Evolutionary conservation across 2,797 vertebrate species (phyloP), one percentile per base, ranked within the genome.

Genomic region (Paratrypauchen microcephalus): DNA sequence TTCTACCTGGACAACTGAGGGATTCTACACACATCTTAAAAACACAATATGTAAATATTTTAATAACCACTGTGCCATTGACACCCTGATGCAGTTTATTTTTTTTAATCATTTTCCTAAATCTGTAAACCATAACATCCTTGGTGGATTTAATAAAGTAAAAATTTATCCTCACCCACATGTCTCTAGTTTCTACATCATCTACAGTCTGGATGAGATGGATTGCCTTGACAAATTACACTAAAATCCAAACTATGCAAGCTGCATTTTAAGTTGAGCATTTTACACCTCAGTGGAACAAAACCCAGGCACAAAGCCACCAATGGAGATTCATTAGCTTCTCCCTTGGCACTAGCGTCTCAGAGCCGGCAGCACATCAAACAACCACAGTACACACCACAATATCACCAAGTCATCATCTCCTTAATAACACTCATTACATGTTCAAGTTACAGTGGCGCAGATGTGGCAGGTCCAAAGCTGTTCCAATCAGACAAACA

Each of bases 381-480:
- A 65, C 73, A 70, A 45, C 56, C 1, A 60, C 59, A 68, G 21
- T 54, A 19, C 30, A 62, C 57, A 54, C 41, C 18, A n/a, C 26
- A 13, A 50, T 45, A 54, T 77, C 30, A 75, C 66, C 72, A 77
- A 73, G 16, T 16, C 6, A 73, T 70, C 62, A 52, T 7, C n/a
- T 28, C 16, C 24, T 9, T 63, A 65, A 71, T 72, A 50, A 73
- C 57, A 30, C 65, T 68, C 47, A 58, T 75, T 62, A 59, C 58
- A 54, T 78, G 47, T 62, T 68, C 23, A 76, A 74, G 23, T 73
- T 55, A 41, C 15, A 18, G 21, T 64, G 39, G 65, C 54, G 57
- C 68, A 77, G 68, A 70, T 83, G 71, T 73, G 47, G 76, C 18
- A 47, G 47, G 54, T 54, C 28, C 58, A 45, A 73, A 72, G 70